Percentiles rank a stretch among this genome's conserved stretches.
Evolutionary conservation across 2,888 invertebrate genomes (phyloP).

Genomic region (Empis stercorea): DNA sequence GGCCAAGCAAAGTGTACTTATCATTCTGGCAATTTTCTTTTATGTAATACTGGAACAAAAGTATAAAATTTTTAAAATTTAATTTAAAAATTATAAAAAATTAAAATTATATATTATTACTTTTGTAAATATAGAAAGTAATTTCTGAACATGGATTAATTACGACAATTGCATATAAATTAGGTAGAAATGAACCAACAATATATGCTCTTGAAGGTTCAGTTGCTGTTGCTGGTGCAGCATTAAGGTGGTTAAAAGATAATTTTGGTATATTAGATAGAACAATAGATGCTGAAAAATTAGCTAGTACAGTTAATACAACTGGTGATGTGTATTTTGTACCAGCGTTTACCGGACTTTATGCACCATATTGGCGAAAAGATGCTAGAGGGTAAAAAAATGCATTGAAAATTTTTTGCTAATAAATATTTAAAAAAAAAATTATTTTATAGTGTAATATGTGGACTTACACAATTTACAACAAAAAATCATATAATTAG

Average conservation of each 20-base stretch:
- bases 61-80: slow-evolving; percentile 3
- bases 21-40: slow-evolving; percentile 84
- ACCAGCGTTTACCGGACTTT: slow-evolving; percentile 92
- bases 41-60: slow-evolving; percentile 85
- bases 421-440: too few relatives aligned
- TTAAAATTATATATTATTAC: too few relatives aligned
- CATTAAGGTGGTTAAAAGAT: slow-evolving; percentile 84
- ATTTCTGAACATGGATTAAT: slow-evolving; percentile 77
- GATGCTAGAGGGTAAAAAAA: slow-evolving; percentile 71
- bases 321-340: slow-evolving; percentile 97
- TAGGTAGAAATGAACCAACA: slow-evolving; percentile 67
- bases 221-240: slow-evolving; percentile 84
- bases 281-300: slow-evolving; percentile 53
- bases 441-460: slow-evolving; percentile 54
- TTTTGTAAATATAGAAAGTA: slow-evolving; percentile 59
- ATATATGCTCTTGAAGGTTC: slow-evolving; percentile 95
- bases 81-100: too few relatives aligned
- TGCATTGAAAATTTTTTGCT: too few relatives aligned
- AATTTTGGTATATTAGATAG: slow-evolving; percentile 76
- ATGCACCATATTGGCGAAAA: slow-evolving; percentile 96
- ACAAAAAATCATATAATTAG: slow-evolving; percentile 86
- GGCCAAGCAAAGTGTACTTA: slow-evolving; percentile 93
- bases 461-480: slow-evolving; percentile 86
- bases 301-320: slow-evolving; percentile 68
- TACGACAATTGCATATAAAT: slow-evolving; percentile 81